Conservation (phyloP, 2,113 vertebrate species). For the Mirounga angustirostris region DNA sequence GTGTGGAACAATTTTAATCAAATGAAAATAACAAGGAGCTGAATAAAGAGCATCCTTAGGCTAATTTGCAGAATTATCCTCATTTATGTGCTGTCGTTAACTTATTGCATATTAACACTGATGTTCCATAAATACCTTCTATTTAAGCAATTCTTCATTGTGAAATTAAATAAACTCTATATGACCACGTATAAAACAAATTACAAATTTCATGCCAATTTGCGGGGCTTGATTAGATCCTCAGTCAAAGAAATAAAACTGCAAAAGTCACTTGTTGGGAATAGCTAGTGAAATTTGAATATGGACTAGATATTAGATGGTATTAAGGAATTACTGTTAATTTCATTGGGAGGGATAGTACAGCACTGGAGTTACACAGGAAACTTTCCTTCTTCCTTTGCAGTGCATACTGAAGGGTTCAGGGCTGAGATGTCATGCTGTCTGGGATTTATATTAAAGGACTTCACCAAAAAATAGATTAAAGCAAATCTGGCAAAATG, state of each 20-base stretch:
- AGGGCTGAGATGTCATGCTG: neutral
- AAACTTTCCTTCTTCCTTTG: neutral
- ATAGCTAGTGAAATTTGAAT: neutral
- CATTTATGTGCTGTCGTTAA: neutral
- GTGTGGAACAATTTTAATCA: conserved; percentile 28
- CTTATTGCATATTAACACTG: neutral
- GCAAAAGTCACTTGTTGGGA: neutral
- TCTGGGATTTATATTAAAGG: conserved; percentile 34
- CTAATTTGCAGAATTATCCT: neutral
- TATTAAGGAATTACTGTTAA: neutral
- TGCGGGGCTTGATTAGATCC: neutral
- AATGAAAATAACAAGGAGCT: neutral
- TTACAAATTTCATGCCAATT: neutral
- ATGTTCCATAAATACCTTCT: neutral
- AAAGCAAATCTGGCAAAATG: neutral
- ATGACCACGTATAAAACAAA: neutral
- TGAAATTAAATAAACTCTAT: neutral
- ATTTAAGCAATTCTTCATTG: neutral
- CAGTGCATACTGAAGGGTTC: neutral
- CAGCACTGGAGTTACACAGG: neutral
- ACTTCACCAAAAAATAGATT: neutral
- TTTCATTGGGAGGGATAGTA: neutral
- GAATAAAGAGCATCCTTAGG: neutral
- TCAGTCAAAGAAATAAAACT: conserved; percentile 10
- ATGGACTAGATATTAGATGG: neutral